These are phyloP conservation scores for Lanius ludovicianus DNA, from an alignment of 2,113 vertebrate species.

Conservation along the genomic window DNA sequence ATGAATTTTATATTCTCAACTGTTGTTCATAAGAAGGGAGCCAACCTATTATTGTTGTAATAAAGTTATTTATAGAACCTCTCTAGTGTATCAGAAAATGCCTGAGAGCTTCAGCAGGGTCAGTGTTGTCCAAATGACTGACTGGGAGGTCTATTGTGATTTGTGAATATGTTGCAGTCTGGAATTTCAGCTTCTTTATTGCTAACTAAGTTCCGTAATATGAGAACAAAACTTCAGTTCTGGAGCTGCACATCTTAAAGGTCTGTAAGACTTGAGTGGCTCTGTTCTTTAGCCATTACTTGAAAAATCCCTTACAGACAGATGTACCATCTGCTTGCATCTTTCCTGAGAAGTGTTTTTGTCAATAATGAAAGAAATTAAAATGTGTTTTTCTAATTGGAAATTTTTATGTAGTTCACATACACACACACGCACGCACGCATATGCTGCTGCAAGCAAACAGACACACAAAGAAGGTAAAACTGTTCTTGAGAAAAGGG, in stretches of 20 bases:
- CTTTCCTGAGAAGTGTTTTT: not conserved
- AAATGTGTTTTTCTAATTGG: not conserved
- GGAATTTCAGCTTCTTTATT: not conserved
- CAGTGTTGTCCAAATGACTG: not conserved
- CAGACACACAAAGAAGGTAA: not conserved
- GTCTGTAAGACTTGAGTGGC: not conserved
- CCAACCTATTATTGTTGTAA: not conserved
- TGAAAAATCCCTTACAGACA: not conserved
- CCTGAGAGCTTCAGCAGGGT: not conserved
- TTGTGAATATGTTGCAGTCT: not conserved
- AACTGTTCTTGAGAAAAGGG: not conserved
- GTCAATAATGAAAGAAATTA: not conserved
- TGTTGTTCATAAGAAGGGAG: not conserved
- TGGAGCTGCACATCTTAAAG: not conserved
- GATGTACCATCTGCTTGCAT: not conserved
- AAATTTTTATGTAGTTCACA: not conserved
- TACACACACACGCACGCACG: rapidly evolving
- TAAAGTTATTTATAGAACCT: not conserved
- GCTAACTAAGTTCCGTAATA: not conserved
- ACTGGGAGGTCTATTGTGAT: not conserved
- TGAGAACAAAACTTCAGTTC: not conserved
- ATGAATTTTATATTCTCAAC: constrained; percentile 14
- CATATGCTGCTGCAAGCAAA: not conserved
- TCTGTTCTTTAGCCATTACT: not conserved
- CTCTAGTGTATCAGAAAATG: not conserved